Conservation (phyloP, 2,113 vertebrate genomes). For the Hippocampus guttulatus region DNA sequence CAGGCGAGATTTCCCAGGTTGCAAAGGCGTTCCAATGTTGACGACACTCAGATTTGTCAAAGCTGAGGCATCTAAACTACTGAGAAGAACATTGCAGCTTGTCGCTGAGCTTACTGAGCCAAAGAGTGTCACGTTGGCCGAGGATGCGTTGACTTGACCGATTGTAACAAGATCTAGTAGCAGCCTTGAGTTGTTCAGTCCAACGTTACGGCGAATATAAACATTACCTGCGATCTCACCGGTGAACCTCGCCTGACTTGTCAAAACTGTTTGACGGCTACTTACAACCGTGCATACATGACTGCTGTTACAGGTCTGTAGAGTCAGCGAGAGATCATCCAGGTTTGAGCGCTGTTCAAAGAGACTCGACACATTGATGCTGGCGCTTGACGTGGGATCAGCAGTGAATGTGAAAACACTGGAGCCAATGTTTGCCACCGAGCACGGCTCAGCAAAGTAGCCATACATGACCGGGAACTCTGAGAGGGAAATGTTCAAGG, state of each 20-base stretch:
- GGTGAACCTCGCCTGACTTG: conserved; percentile 67
- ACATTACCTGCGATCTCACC: conserved; percentile 63
- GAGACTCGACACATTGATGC: conserved; percentile 32
- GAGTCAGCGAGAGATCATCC: conserved; percentile 64
- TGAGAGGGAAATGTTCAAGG: conserved; percentile 59
- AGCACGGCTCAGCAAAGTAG: conserved; percentile 65
- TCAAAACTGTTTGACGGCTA: conserved; percentile 27
- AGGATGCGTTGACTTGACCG: conserved; percentile 30
- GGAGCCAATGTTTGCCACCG: conserved; percentile 57
- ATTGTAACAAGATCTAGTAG: conserved; percentile 62
- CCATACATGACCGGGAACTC: conserved; percentile 74
- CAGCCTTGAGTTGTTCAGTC: conserved; percentile 24
- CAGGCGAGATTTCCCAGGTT: conserved; percentile 57
- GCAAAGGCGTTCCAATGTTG: conserved; percentile 56
- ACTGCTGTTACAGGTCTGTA: conserved; percentile 59
- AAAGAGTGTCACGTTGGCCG: conserved; percentile 39
- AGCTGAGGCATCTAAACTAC: conserved; percentile 23
- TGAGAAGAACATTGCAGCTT: conserved; percentile 50
- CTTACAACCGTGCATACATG: conserved; percentile 65
- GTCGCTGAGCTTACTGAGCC: conserved; percentile 34
- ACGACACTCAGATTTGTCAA: conserved; percentile 53
- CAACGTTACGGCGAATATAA: conserved; percentile 61
- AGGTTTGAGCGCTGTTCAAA: conserved; percentile 49
- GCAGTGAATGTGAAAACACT: conserved; percentile 49
- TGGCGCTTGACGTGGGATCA: not conserved